Percentiles rank a stretch among this genome's conserved stretches.
Evolutionary conservation across 2,797 vertebrate species (phyloP).

Genomic region (Crocidura indochinensis): DNA sequence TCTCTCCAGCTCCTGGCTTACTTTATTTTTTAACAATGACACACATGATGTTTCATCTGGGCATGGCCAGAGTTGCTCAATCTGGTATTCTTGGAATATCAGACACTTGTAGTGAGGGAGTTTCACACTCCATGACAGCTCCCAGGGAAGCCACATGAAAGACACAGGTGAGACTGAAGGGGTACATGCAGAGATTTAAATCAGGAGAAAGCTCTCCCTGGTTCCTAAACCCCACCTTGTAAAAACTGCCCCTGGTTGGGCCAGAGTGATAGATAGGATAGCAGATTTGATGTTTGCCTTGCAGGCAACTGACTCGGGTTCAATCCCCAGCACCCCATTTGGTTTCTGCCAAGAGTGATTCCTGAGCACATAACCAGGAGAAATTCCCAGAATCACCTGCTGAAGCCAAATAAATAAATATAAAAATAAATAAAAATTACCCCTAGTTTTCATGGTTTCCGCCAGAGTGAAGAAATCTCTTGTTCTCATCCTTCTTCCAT

Average conservation of each 20-base stretch:
- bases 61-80: not conserved
- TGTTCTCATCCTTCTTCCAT: not conserved
- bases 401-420: no score
- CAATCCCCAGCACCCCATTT: no score
- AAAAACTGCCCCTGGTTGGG: no score
- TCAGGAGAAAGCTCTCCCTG: slow-evolving; percentile 2
- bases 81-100: slow-evolving; percentile 30
- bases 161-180: not conserved
- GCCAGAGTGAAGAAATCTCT: slow-evolving; percentile 9
- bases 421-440: no score
- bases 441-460: not conserved
- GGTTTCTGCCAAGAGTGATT: no score
- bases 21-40: not conserved
- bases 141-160: not conserved
- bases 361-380: no score
- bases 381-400: no score
- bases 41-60: not conserved
- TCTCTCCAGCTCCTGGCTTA: no score
- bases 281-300: no score
- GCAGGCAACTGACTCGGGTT: no score
- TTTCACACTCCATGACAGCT: not conserved
- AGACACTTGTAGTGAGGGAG: not conserved
- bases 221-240: not conserved
- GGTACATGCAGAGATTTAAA: not conserved
- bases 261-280: no score